These are phyloP conservation scores for Tetramorium parvispinum DNA, from an alignment of 1,140 invertebrate species.

Conservation along the genomic window DNA sequence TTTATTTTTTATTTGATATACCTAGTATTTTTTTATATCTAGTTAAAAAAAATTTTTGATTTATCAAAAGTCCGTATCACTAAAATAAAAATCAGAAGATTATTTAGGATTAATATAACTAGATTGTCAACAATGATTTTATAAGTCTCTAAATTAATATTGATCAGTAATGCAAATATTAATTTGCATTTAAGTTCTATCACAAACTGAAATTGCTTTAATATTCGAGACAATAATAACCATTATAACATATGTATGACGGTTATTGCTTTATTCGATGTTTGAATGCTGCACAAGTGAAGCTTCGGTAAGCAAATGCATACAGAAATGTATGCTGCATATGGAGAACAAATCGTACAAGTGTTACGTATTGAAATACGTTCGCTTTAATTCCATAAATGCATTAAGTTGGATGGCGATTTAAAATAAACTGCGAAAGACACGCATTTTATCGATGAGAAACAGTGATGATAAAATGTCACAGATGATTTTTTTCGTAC, in stretches of 20 bases:
- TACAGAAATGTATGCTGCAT: neutral
- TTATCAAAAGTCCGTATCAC: neutral
- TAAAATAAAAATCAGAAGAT: neutral
- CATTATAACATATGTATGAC: constrained; percentile 1
- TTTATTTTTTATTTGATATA: neutral
- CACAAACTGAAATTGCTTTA: neutral
- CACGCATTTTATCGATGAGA: neutral
- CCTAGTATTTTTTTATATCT: neutral
- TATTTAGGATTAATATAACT: neutral
- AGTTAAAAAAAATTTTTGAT: neutral
- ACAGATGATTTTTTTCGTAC: neutral
- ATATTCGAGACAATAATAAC: neutral
- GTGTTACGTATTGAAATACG: neutral
- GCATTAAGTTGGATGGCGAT: neutral
- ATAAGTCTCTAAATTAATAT: neutral
- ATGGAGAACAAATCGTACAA: neutral
- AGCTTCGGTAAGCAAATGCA: neutral
- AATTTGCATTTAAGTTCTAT: neutral
- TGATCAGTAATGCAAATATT: constrained; percentile 5
- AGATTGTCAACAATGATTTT: neutral
- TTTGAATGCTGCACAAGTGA: neutral
- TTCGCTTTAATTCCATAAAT: constrained; percentile 41
- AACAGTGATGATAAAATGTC: constrained; percentile 8
- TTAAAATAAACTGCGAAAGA: constrained; percentile 6
- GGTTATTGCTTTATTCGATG: constrained; percentile 14